Percentiles rank a stretch among this genome's conserved stretches.
Evolutionary conservation across 2,797 vertebrate species (phyloP).

Genomic region (Enteromius unitaeniatus): DNA sequence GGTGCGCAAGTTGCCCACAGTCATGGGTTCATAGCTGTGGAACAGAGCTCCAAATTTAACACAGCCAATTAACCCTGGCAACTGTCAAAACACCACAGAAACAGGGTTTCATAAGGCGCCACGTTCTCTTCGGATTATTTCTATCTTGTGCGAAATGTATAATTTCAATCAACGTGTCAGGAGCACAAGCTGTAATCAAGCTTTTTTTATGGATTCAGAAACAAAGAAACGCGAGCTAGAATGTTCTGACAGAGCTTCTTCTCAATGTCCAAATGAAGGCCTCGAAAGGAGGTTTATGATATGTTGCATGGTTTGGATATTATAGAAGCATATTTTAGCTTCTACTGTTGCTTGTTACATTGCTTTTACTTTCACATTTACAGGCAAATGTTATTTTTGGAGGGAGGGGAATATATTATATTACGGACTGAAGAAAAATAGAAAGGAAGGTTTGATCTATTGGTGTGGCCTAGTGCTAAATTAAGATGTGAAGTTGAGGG

Average conservation of each 20-base stretch:
- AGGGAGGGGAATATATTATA: not conserved
- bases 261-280: not conserved
- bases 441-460: not conserved
- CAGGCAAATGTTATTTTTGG: not conserved
- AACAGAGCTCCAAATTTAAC: constrained; percentile 58
- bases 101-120: constrained; percentile 65
- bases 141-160: constrained; percentile 12
- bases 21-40: constrained; percentile 60
- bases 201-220: constrained; percentile 1
- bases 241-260: constrained; percentile 9
- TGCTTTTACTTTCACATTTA: not conserved
- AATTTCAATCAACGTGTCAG: constrained; percentile 34
- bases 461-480: constrained; percentile 1
- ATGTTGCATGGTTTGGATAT: not conserved
- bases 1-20: constrained; percentile 60
- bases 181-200: constrained; percentile 9
- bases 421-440: not conserved
- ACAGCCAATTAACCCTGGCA: constrained; percentile 68
- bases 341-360: not conserved
- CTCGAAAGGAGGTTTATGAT: not conserved
- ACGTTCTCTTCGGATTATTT: constrained; percentile 61
- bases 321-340: not conserved
- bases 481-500: not conserved
- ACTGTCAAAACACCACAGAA: constrained; percentile 61
- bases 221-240: not conserved